phyloP scores from a whole-genome alignment of 1,140 invertebrate genomes.

The Drosophila cardini region DNA sequence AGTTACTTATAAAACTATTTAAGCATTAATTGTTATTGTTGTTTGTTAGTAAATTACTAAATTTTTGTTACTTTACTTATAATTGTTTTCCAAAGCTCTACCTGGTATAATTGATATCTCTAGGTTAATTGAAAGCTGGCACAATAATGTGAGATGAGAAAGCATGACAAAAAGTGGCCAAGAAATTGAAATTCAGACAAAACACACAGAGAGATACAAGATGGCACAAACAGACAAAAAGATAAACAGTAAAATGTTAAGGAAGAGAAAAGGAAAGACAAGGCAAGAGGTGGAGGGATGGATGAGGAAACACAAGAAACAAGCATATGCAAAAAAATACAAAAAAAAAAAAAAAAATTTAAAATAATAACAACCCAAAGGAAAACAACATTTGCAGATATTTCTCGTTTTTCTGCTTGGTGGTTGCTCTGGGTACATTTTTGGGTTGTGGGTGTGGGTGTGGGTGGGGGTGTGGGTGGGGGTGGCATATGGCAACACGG shows the following conservation, averaged over 20 bases:
- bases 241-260: constrained; percentile 7
- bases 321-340: constrained; percentile 41
- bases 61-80: too few species aligned
- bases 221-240: constrained; percentile 22
- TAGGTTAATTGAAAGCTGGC: constrained; percentile 29
- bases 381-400: constrained; percentile 83
- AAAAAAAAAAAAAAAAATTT: constrained; percentile 53
- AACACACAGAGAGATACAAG: constrained; percentile 8
- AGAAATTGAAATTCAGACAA: constrained; percentile 17
- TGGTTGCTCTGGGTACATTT: constrained; percentile 33
- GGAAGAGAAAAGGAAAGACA: too few species aligned
- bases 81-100: neutral
- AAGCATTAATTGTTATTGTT: too few species aligned
- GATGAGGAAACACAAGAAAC: constrained; percentile 27
- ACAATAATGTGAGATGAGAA: constrained; percentile 13
- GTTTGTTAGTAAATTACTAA: too few species aligned
- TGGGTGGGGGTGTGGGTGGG: neutral
- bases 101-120: constrained; percentile 20
- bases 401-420: constrained; percentile 46
- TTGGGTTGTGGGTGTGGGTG: neutral
- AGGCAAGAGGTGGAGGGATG: neutral
- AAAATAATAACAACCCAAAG: constrained; percentile 83
- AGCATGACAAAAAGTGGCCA: constrained; percentile 16
- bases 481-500: constrained; percentile 23
- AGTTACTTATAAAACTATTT: neutral